phyloP scores from a whole-genome alignment of 2,113 vertebrate genomes.

The Paracanthobrama guichenoti region DNA sequence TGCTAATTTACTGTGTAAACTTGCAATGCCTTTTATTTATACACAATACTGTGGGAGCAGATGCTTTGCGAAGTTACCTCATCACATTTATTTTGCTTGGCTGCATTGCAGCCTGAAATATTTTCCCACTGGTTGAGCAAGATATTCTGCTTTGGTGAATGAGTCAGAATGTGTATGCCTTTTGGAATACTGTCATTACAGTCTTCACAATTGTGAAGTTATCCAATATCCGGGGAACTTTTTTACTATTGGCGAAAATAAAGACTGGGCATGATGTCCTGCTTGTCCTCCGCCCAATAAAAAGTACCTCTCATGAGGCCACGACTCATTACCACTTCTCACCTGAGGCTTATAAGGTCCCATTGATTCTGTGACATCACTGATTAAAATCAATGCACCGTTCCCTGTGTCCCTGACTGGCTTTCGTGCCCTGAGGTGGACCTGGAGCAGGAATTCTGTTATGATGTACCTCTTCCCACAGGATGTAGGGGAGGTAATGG shows the following conservation, averaged over 20 bases:
- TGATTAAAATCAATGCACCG: constrained; percentile 74
- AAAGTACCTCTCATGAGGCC: constrained; percentile 67
- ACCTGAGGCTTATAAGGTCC: constrained; percentile 73
- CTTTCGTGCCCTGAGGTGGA: not conserved
- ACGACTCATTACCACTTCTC: constrained; percentile 67
- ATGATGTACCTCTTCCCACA: constrained; percentile 13
- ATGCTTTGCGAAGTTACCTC: constrained; percentile 25
- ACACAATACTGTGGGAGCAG: not conserved
- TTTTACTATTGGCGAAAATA: constrained; percentile 14
- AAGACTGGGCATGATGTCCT: constrained; percentile 15
- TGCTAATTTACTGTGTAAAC: constrained; percentile 40
- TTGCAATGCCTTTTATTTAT: constrained; percentile 17
- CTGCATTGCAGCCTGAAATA: not conserved
- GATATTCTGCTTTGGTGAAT: constrained; percentile 29
- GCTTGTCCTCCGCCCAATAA: constrained; percentile 56
- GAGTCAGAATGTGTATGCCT: not conserved
- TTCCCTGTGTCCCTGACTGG: constrained; percentile 56
- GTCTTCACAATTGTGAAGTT: constrained; percentile 4
- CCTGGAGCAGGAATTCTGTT: not conserved
- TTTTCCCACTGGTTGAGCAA: constrained; percentile 6
- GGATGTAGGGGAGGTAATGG: not conserved
- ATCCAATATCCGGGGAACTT: not conserved
- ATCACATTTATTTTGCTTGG: constrained; percentile 28
- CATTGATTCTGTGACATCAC: constrained; percentile 74
- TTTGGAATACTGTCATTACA: constrained; percentile 1